Percentiles rank a stretch among this genome's conserved stretches.
These are phyloP conservation scores for Charaxes varanes DNA, from an alignment of 1,140 invertebrate genomes.

Conservation along the genomic window DNA sequence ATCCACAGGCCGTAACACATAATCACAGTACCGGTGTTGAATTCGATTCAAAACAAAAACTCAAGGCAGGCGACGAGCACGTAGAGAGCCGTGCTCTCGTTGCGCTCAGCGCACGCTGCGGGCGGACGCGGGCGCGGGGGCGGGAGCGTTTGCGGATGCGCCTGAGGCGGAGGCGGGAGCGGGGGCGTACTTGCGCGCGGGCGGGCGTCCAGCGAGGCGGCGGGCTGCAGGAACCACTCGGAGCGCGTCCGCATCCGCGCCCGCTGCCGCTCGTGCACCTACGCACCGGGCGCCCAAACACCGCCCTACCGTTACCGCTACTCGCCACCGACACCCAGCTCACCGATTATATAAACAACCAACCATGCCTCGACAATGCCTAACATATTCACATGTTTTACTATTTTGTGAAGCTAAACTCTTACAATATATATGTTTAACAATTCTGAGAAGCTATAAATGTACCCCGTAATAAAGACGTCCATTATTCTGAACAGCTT, in stretches of 20 bases:
- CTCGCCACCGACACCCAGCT: constrained; percentile 5
- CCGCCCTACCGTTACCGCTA: constrained; percentile 15
- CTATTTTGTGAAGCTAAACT: too few species aligned
- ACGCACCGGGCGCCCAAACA: constrained; percentile 30
- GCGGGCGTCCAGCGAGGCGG: constrained; percentile 75
- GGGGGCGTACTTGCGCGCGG: constrained; percentile 68
- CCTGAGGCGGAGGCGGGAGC: constrained; percentile 17
- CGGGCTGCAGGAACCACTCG: constrained; percentile 93
- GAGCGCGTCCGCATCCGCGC: constrained; percentile 94
- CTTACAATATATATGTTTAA: too few species aligned
- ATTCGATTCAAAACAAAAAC: constrained; percentile 67
- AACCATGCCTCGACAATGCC: too few species aligned
- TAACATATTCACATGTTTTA: too few species aligned
- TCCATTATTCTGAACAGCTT: too few species aligned
- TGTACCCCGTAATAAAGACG: too few species aligned
- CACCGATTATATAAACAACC: constrained; percentile 16
- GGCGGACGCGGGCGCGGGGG: constrained; percentile 16
- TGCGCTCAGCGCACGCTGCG: constrained; percentile 25
- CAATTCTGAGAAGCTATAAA: too few species aligned
- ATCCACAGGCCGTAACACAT: constrained; percentile 42
- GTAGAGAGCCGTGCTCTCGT: constrained; percentile 64
- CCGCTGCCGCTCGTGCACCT: constrained; percentile 95
- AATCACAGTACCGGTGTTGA: constrained; percentile 56
- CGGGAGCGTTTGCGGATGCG: constrained; percentile 19
- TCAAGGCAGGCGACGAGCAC: constrained; percentile 74